Percentiles rank a stretch among this genome's conserved stretches.
phyloP scores from a whole-genome alignment of 2,113 vertebrate species.

The Coptodon bakossiorum region DNA sequence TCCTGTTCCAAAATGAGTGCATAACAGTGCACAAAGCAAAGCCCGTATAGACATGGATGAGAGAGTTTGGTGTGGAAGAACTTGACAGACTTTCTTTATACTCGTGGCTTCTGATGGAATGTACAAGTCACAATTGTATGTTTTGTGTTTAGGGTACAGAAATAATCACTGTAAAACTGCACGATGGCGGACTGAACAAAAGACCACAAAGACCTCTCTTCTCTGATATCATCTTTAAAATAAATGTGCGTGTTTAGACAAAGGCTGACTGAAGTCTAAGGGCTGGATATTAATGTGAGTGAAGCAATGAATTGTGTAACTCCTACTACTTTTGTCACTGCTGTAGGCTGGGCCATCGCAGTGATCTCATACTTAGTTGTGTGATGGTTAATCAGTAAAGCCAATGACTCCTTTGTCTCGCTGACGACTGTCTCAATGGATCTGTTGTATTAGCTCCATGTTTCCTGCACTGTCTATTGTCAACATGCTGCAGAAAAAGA shows the following conservation, averaged over 20 bases:
- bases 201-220: background rate
- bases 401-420: conserved; percentile 30
- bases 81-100: background rate
- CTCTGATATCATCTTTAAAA: background rate
- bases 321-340: background rate
- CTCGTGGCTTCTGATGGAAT: background rate
- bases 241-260: background rate
- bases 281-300: background rate
- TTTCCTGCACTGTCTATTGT: background rate
- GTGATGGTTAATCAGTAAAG: background rate
- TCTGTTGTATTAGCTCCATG: conserved; percentile 14
- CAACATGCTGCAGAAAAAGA: conserved; percentile 19
- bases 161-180: background rate
- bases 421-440: conserved; percentile 13
- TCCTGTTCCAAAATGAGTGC: background rate
- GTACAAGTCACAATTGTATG: background rate
- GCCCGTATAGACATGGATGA: background rate
- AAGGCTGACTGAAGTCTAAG: background rate
- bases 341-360: background rate
- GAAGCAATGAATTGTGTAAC: background rate
- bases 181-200: background rate
- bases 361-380: conserved; percentile 20
- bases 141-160: background rate
- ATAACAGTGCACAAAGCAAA: background rate
- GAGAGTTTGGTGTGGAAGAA: background rate